Base-by-base conservation (phyloP, 1,140 invertebrate species). In the Dysdera silvatica region DNA sequence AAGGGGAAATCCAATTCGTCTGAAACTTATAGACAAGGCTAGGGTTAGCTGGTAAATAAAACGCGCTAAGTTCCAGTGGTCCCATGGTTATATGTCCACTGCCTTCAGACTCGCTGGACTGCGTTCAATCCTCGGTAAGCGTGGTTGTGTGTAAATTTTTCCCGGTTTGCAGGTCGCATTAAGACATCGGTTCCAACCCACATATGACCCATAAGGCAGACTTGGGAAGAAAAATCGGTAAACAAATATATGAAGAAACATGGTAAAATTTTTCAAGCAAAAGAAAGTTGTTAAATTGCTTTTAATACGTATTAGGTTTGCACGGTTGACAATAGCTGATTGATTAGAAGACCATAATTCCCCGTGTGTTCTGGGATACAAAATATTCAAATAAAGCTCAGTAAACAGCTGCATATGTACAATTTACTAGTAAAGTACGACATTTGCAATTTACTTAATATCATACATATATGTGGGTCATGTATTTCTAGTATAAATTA, bases 121-220 rank as follows among this genome's bases (percentile, higher is more conserved):
- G 41, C 35, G 28, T 68, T 49, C 37, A 53, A 67, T 40, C 57
- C 56, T 33, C 16, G 66, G 5, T 23, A 66, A 24, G 37, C 45
- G 8, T 28, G 66, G 29, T 18, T 68, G 6, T 23, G 23, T 4
- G 12, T 29, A 2, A 58, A 31, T 33, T 16, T 18, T 6, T 53
- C 57, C 23, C 62, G 65, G 65, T 60, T 60, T 14, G 56, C 60
- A 14, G 51, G 55, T 7, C 33, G 31, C 7, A 31, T 41, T 41
- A 43, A 61, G 20, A 52, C 33, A 24, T 23, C 33, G 3, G 43
- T 14, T 26, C 18, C 47, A 2, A 20, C 29, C 41, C 26, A 49
- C 43, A 41, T n/a, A n/a, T n/a, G n/a, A n/a, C n/a, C n/a, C n/a
- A 59, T 7, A 10, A n/a, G 18, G 18, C 1, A 37, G 3, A 35